Evolutionary conservation across 2,888 invertebrate species (phyloP), one percentile per base, ranked within the genome.

Genomic region (Spatulosminthurus flaviceps): DNA sequence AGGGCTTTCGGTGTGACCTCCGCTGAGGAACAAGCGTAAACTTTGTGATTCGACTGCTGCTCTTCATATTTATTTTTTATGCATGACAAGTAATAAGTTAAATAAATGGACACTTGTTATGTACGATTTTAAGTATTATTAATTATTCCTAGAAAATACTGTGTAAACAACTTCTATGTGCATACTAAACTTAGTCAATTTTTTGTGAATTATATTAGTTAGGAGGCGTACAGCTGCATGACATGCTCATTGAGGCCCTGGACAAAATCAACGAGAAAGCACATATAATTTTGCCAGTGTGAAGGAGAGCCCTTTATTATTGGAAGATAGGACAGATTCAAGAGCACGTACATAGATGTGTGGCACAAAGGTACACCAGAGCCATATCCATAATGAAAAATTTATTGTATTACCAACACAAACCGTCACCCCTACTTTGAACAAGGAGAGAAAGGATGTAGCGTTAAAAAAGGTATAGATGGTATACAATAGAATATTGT

Each of bases 11-110:
- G 51, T 19, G 51, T 19, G 16, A 51, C 4, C 16, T 16, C n/a
- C 16, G 51, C 4, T 2, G 51, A 2, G 19, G 16, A 51, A 19
- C n/a, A 51, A 28, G 21, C 21, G 75, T 75, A 75, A 75, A 75
- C 75, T 64, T 75, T 75, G 75, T 75, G 64, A 75, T 64, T 75
- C 75, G 75, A 75, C 64, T 34, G 26, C 61, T 73, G 21, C 16
- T 72, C 34, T 43, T 22, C 26, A 51, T 72, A 4, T n/a, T n/a
- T n/a, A n/a, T 19, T 71, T 21, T 70, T 41, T 41, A 22, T 21
- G 66, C 22, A 60, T 60, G 34, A 21, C 60, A 67, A 34, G n/a
- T n/a, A n/a, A n/a, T n/a, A n/a, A n/a, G 9, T 67, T 42, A 42
- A 7, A 42, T 16, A 21, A 71, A 19, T 75, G 73, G 51, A 13